A percentile compares a stretch with the other conserved stretches of the same genome.
phyloP scores from a whole-genome alignment of 2,113 vertebrate genomes.

The Bujurquina vittata region DNA sequence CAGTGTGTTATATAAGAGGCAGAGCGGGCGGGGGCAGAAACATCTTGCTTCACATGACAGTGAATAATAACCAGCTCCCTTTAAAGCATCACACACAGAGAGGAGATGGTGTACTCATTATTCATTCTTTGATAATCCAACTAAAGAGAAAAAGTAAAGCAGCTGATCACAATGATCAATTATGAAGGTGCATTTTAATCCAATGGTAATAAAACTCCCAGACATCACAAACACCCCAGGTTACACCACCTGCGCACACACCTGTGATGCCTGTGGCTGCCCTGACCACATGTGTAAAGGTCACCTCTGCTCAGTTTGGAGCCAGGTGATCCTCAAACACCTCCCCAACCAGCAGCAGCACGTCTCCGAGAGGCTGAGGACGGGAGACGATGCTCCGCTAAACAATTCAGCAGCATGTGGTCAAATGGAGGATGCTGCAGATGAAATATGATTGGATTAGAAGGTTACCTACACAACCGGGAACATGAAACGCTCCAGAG shows the following conservation, averaged over 20 bases:
- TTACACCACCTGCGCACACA: too few relatives aligned
- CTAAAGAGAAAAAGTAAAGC: too few relatives aligned
- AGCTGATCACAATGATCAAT: too few relatives aligned
- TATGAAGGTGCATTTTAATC: too few relatives aligned
- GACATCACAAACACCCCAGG: too few relatives aligned
- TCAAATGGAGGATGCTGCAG: background rate
- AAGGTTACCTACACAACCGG: background rate
- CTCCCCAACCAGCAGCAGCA: background rate
- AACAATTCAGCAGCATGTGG: background rate
- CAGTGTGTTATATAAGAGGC: background rate
- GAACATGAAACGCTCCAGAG: background rate
- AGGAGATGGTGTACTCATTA: background rate
- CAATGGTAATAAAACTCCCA: too few relatives aligned
- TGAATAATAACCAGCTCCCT: rapidly evolving
- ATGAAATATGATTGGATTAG: background rate
- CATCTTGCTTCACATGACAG: background rate
- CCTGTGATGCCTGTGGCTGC: too few relatives aligned
- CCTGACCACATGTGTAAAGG: background rate
- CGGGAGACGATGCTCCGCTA: background rate
- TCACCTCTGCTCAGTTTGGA: background rate
- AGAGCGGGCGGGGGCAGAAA: background rate
- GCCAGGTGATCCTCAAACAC: background rate
- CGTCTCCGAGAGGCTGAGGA: background rate
- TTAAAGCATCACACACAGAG: background rate
- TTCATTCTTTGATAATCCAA: background rate